A percentile compares a stretch with the other conserved stretches of the same genome.
These are phyloP conservation scores for Montipora capitata DNA, from an alignment of 92 coral and sea anemone genomes.

Conservation along the genomic window DNA sequence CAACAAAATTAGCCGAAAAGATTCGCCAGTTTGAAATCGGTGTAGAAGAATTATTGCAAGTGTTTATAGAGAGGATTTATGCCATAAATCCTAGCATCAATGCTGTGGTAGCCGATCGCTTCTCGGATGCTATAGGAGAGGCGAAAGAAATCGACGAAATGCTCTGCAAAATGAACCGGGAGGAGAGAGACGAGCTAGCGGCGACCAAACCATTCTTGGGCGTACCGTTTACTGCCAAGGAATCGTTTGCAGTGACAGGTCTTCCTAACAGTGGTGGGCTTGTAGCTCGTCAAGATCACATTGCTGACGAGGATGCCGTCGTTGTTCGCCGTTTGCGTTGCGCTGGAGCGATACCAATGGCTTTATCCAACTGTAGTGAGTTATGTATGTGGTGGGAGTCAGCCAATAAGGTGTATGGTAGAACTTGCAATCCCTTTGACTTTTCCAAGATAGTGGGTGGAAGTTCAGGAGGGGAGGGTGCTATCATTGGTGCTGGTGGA, in stretches of 20 bases:
- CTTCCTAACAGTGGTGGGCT: slow-evolving; percentile 93
- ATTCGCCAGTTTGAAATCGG: slow-evolving; percentile 86
- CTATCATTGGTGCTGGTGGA: slow-evolving; percentile 96
- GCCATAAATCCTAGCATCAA: slow-evolving; percentile 82
- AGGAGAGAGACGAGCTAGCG: slow-evolving; percentile 64
- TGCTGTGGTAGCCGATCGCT: slow-evolving; percentile 92
- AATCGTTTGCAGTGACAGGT: slow-evolving; percentile 88
- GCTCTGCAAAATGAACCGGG: slow-evolving; percentile 67
- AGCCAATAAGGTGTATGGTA: slow-evolving; percentile 91
- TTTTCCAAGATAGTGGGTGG: slow-evolving; percentile 90
- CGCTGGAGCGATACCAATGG: slow-evolving; percentile 92
- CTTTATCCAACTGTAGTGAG: slow-evolving; percentile 92
- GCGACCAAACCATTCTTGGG: slow-evolving; percentile 84
- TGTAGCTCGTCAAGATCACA: slow-evolving; percentile 80
- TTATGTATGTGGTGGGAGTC: slow-evolving; percentile 99
- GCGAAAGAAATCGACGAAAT: slow-evolving; percentile 89
- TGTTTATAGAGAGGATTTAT: slow-evolving; percentile 89
- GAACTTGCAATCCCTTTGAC: slow-evolving; percentile 90
- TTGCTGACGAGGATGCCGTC: slow-evolving; percentile 87
- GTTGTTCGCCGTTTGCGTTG: slow-evolving; percentile 83
- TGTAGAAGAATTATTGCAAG: slow-evolving; percentile 80
- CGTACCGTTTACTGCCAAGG: slow-evolving; percentile 97
- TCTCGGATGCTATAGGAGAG: slow-evolving; percentile 87
- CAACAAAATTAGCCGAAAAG: slow-evolving; percentile 73
- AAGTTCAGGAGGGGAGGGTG: slow-evolving; percentile 98